phyloP scores from a whole-genome alignment of 2,888 invertebrate species.

The Rhagium mordax region DNA sequence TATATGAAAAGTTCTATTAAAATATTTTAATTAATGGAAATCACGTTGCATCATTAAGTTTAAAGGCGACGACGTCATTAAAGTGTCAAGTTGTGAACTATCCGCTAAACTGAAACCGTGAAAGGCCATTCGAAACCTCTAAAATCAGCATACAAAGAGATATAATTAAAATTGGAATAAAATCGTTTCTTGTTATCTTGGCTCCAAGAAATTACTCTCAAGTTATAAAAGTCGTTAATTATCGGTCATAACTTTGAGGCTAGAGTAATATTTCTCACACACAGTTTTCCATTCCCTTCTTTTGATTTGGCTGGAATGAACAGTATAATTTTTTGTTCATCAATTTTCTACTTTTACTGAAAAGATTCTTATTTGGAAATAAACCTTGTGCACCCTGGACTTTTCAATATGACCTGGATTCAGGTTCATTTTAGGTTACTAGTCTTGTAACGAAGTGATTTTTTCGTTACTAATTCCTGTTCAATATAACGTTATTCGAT shows the following conservation, averaged over 20 bases:
- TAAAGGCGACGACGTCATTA: conserved; percentile 22
- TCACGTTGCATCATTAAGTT: conserved; percentile 28
- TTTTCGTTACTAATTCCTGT: too few relatives aligned
- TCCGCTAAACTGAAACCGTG: conserved; percentile 3
- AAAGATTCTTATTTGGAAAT: too few relatives aligned
- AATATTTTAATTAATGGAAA: conserved; percentile 30
- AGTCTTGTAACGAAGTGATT: too few relatives aligned
- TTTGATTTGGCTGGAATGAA: too few relatives aligned
- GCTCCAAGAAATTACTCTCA: conserved; percentile 18
- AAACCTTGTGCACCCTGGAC: too few relatives aligned
- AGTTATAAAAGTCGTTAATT: conserved; percentile 19
- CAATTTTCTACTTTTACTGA: too few relatives aligned
- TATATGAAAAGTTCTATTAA: conserved; percentile 17
- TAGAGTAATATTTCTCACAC: too few relatives aligned
- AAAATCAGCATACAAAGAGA: not conserved
- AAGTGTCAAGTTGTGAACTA: conserved; percentile 26
- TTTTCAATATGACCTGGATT: too few relatives aligned
- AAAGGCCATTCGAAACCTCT: conserved; percentile 2
- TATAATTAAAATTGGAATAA: conserved; percentile 27
- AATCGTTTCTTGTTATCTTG: not conserved
- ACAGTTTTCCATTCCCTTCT: too few relatives aligned
- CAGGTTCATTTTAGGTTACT: too few relatives aligned
- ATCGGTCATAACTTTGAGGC: not conserved
- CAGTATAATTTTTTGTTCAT: too few relatives aligned
- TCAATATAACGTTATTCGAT: too few relatives aligned